Evolutionary conservation across 2,797 vertebrate species (phyloP).

Genomic region (Iguana delicatissima): DNA sequence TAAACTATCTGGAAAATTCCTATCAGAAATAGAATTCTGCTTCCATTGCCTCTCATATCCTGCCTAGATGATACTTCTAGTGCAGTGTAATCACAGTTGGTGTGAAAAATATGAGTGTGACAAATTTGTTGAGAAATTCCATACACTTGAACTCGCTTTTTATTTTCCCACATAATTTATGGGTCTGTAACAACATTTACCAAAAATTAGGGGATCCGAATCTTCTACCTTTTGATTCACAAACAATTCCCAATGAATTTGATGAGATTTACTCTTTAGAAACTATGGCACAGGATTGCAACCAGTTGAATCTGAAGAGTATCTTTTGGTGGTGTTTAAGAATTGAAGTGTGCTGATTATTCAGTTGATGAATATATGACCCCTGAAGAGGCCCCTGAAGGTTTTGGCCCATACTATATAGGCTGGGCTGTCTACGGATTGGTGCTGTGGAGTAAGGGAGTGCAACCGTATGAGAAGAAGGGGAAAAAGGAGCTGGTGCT

Average conservation of each 20-base stretch:
- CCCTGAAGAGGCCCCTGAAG: neutral
- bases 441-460: neutral
- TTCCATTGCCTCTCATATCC: neutral
- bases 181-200: neutral
- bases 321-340: neutral
- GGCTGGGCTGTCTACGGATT: neutral
- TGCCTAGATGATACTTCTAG: neutral
- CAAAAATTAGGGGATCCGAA: neutral
- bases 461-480: neutral
- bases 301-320: neutral
- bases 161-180: neutral
- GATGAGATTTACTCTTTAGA: neutral
- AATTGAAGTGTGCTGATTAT: neutral
- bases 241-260: neutral
- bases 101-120: neutral
- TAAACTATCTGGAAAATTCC: conserved; percentile 39
- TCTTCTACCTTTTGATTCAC: neutral
- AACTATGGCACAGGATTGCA: neutral
- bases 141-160: neutral
- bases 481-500: neutral
- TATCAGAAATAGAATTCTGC: conserved; percentile 21
- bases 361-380: neutral
- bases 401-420: neutral
- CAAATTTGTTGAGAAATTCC: neutral
- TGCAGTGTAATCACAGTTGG: neutral